Percentiles rank a stretch among this genome's conserved stretches.
Evolutionary conservation across 1,140 invertebrate genomes (phyloP).

Genomic region (Campoletis sonorensis): DNA sequence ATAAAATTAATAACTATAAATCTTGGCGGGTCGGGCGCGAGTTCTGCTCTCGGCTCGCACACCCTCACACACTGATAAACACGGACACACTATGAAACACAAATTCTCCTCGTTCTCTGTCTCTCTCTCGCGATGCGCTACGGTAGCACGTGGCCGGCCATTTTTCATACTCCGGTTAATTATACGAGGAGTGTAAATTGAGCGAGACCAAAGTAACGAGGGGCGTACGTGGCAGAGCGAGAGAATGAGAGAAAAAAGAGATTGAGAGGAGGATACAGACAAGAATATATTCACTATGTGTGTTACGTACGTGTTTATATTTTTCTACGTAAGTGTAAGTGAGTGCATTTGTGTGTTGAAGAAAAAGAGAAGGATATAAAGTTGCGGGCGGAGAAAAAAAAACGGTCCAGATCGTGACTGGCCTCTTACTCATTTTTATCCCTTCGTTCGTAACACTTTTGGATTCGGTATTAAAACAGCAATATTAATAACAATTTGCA

Average conservation of each 20-base stretch:
- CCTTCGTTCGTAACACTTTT: background rate
- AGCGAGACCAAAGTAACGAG: constrained; percentile 64
- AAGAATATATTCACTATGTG: background rate
- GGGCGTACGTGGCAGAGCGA: constrained; percentile 39
- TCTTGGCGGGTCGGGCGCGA: constrained; percentile 54
- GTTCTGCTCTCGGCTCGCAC: constrained; percentile 21
- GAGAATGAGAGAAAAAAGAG: constrained; percentile 27
- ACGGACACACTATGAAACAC: background rate
- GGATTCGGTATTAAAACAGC: too few species aligned
- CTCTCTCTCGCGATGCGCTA: constrained; percentile 45
- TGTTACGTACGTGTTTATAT: background rate
- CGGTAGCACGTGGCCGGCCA: constrained; percentile 69
- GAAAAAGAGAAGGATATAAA: constrained; percentile 6
- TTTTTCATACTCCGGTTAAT: constrained; percentile 73
- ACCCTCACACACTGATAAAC: background rate
- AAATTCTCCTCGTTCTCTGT: background rate
- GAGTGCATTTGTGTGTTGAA: background rate
- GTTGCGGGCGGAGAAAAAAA: constrained; percentile 26
- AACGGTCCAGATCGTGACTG: constrained; percentile 44
- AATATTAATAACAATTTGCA: too few species aligned
- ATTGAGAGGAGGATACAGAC: background rate
- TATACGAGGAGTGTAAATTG: constrained; percentile 70
- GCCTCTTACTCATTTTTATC: constrained; percentile 29
- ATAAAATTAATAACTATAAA: constrained; percentile 76
- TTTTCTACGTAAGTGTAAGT: background rate